Evolutionary conservation across 2,113 vertebrate genomes (phyloP), one percentile per base, ranked within the genome.

Genomic region (Upupa epops): DNA sequence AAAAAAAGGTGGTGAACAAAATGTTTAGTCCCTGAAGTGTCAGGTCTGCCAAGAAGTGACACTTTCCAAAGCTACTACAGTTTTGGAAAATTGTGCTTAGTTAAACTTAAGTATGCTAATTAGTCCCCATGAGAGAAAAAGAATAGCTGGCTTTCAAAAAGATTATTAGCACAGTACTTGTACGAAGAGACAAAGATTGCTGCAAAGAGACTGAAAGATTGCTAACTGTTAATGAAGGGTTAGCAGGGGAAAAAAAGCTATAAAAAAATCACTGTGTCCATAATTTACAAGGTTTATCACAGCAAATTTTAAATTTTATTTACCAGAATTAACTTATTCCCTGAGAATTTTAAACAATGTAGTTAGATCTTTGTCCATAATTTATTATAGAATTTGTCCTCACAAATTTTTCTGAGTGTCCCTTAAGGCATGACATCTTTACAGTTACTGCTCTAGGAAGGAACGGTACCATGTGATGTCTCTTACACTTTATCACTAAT

Each of bases 281-380:
- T 7, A 36, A 74, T 83, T 31, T 22, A 74, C 0, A 1, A 55
- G 29, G 28, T 46, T 59, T 21, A 80, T 66, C 55, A 73, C 77
- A 37, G 4, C 14, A 19, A 54, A 48, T 26, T 70, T 81, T 20
- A 22, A 11, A 32, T 31, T 70, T 55, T 17, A 52, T 5, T 69
- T 83, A 49, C 13, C 40, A 81, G 60, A 55, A 16, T 73, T 70
- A 49, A 7, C 31, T 66, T 55, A 37, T 52, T 49, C 76, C 24
- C 18, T 21, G 14, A 90, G n/a, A 79, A 28, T 0, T 0, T 0
- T 59, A 31, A 49, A 58, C 2, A 1, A 4, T 59, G 51, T 32
- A 61, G 32, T 19, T n/a, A 56, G 51, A 32, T 13, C 15, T 18
- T 66, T 46, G 36, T 5, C 3, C 24, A 17, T 18, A 15, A 42